Evolutionary conservation across 2,888 invertebrate genomes (phyloP).

Genomic region (Xanthostigma xanthostigma): DNA sequence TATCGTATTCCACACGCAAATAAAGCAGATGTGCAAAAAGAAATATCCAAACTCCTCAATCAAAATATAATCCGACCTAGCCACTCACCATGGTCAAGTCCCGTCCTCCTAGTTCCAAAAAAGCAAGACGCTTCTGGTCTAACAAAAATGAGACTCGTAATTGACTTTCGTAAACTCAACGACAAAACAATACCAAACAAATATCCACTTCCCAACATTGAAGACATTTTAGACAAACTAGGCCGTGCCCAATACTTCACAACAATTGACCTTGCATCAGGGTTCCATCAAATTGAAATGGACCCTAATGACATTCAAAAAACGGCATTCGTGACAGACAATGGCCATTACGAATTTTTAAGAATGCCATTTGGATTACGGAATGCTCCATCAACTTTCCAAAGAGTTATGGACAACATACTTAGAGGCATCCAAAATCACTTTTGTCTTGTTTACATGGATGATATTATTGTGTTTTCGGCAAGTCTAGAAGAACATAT

Average conservation of each 20-base stretch:
- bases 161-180: conserved; percentile 15
- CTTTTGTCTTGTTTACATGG: conserved; percentile 15
- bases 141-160: conserved; percentile 13
- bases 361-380: conserved; percentile 16
- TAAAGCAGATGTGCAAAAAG: conserved; percentile 14
- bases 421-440: conserved; percentile 8
- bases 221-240: conserved; percentile 19
- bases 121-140: conserved; percentile 13
- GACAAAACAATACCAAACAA: conserved; percentile 13
- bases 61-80: conserved; percentile 12
- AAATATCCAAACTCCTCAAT: conserved; percentile 14
- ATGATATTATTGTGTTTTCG: conserved; percentile 16
- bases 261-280: conserved; percentile 18
- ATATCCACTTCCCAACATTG: conserved; percentile 16
- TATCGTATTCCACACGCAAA: conserved; percentile 16
- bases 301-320: conserved; percentile 14
- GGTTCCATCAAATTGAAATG: conserved; percentile 21
- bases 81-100: conserved; percentile 13
- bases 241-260: conserved; percentile 19
- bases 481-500: conserved; percentile 18
- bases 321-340: conserved; percentile 18
- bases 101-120: conserved; percentile 16
- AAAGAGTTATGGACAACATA: conserved; percentile 7
- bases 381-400: conserved; percentile 3
- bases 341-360: conserved; percentile 17